Percentiles rank a stretch among this genome's conserved stretches.
phyloP scores from a whole-genome alignment of 2,113 vertebrate genomes.

The Rhinoderma darwinii region DNA sequence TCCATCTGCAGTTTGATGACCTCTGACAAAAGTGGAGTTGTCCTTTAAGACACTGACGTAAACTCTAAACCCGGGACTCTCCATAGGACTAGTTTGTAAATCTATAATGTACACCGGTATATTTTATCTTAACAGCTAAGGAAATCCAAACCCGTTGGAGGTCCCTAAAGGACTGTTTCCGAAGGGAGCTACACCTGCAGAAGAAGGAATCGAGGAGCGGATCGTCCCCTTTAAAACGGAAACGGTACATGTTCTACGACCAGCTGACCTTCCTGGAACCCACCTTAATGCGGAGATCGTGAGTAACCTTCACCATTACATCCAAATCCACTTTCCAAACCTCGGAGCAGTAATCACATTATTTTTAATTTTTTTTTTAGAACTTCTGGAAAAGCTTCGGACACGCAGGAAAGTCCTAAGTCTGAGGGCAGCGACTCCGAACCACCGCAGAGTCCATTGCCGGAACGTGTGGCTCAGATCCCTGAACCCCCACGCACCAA shows the following conservation, averaged over 20 bases:
- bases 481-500: neutral
- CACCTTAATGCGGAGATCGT: constrained; percentile 28
- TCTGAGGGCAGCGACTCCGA: constrained; percentile 40
- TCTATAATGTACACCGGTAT: neutral
- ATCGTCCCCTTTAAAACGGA: constrained; percentile 32
- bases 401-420: constrained; percentile 31
- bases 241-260: constrained; percentile 45
- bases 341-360: neutral
- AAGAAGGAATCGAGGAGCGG: constrained; percentile 34
- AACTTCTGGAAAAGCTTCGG: constrained; percentile 35
- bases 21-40: too few species aligned
- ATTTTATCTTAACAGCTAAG: constrained; percentile 14
- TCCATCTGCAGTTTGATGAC: too few species aligned
- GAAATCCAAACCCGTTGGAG: constrained; percentile 40
- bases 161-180: constrained; percentile 46
- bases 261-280: constrained; percentile 44
- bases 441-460: constrained; percentile 12
- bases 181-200: constrained; percentile 18
- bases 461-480: constrained; percentile 22
- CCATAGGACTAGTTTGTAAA: too few species aligned
- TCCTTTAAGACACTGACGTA: too few species aligned
- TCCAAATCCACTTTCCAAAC: neutral
- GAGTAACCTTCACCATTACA: neutral
- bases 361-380: neutral
- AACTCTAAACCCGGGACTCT: too few species aligned